Conservation (phyloP, 2,113 vertebrate species). For the Cyanoderma ruficeps region DNA sequence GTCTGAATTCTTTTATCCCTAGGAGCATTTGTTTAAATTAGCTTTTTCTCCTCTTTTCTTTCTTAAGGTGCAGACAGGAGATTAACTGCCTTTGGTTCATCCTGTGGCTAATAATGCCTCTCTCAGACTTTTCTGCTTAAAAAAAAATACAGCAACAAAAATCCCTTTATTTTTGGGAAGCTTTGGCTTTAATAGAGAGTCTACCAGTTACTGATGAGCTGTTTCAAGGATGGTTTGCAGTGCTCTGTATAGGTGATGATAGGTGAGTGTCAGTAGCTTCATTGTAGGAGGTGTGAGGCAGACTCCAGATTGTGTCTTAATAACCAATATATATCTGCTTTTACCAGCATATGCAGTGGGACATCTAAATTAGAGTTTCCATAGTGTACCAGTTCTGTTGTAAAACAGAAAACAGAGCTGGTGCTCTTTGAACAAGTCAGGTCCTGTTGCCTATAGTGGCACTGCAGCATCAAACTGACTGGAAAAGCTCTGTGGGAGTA, state of each 20-base stretch:
- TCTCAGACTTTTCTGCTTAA: background rate
- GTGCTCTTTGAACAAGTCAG: background rate
- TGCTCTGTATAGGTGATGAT: background rate
- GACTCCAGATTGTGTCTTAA: background rate
- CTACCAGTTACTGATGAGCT: background rate
- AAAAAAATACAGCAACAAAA: background rate
- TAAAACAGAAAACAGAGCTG: background rate
- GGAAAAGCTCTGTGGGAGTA: background rate
- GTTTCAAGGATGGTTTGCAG: background rate
- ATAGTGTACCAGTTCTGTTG: background rate
- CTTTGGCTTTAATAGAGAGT: background rate
- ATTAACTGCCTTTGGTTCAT: slow-evolving; percentile 32
- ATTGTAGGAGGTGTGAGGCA: background rate
- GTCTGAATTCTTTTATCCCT: background rate
- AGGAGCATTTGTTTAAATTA: slow-evolving; percentile 14
- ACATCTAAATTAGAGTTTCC: background rate
- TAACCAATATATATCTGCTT: background rate
- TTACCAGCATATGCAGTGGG: background rate
- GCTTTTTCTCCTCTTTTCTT: background rate
- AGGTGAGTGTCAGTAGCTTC: background rate
- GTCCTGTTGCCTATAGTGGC: background rate
- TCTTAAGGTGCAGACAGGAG: slow-evolving; percentile 21
- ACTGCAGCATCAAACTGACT: background rate
- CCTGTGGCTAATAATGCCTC: slow-evolving; percentile 1
- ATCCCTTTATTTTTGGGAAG: background rate